phyloP scores from a whole-genome alignment of 2,888 invertebrate genomes.

The Cybosia mesomella region DNA sequence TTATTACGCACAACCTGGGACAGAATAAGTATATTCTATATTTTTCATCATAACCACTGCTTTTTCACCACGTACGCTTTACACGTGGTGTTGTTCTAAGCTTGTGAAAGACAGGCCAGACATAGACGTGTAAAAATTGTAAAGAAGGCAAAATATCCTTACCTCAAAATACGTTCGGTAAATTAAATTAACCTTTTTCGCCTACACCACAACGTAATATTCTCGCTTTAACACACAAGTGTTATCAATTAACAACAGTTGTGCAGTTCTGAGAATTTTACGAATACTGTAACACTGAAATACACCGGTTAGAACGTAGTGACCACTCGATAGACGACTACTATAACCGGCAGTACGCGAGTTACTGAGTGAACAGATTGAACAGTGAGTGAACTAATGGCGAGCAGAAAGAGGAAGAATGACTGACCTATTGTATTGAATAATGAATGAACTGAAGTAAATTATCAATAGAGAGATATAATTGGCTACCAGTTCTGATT shows the following conservation, averaged over 20 bases:
- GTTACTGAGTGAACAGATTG: slow-evolving; percentile 61
- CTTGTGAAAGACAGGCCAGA: slow-evolving; percentile 51
- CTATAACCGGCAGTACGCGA: slow-evolving; percentile 74
- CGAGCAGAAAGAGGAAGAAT: slow-evolving; percentile 43
- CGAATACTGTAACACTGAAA: slow-evolving; percentile 63
- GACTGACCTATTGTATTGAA: slow-evolving; percentile 13
- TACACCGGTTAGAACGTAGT: slow-evolving; percentile 75
- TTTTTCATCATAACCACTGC: neutral
- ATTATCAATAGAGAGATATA: slow-evolving; percentile 14
- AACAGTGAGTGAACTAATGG: neutral
- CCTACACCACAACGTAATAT: slow-evolving; percentile 64
- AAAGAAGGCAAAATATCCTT: slow-evolving; percentile 62
- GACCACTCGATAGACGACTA: slow-evolving; percentile 76
- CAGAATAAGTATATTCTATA: neutral
- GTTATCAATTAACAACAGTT: slow-evolving; percentile 61
- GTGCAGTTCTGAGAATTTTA: slow-evolving; percentile 51
- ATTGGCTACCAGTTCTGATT: slow-evolving; percentile 14
- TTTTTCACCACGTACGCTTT: slow-evolving; percentile 54
- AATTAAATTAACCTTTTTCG: slow-evolving; percentile 66
- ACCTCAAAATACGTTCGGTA: slow-evolving; percentile 76
- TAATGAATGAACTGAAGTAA: slow-evolving; percentile 8
- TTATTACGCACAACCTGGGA: neutral
- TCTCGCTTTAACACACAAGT: slow-evolving; percentile 74
- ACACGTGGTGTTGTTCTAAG: slow-evolving; percentile 62
- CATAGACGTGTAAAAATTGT: slow-evolving; percentile 54